Conservation (phyloP, 2,113 vertebrate genomes). For the Phaethornis superciliosus region DNA sequence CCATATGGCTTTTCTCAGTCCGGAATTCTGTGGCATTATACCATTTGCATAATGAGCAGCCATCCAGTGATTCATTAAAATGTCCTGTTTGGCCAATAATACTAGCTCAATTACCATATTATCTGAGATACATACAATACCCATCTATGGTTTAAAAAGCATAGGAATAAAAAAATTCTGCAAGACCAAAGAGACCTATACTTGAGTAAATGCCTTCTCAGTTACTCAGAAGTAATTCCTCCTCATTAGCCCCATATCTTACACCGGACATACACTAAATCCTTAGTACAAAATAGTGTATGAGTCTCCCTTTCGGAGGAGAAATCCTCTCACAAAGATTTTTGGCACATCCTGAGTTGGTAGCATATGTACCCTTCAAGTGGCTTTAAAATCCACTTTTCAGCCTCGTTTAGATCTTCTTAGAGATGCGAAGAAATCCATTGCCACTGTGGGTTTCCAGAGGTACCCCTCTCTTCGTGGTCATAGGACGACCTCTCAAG, state of each 20-base stretch:
- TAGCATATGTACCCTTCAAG: neutral
- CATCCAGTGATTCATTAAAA: neutral
- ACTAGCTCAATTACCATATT: neutral
- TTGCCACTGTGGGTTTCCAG: neutral
- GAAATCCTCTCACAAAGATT: neutral
- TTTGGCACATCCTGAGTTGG: neutral
- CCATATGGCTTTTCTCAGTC: neutral
- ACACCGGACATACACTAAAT: neutral
- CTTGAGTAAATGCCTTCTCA: neutral
- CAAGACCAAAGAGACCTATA: neutral
- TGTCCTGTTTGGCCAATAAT: neutral
- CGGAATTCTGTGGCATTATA: neutral
- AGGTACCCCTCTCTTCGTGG: neutral
- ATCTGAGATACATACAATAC: neutral
- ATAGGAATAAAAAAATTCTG: neutral
- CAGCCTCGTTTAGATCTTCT: neutral
- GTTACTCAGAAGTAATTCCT: neutral
- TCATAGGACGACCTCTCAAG: neutral
- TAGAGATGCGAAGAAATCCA: neutral
- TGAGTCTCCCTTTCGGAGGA: neutral
- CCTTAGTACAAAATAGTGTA: neutral
- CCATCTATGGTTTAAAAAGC: neutral
- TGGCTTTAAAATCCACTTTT: neutral
- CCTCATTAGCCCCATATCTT: neutral
- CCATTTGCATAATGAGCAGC: neutral